Conservation (phyloP, 1,140 invertebrate species). For the Gonatopus flavifemur region DNA sequence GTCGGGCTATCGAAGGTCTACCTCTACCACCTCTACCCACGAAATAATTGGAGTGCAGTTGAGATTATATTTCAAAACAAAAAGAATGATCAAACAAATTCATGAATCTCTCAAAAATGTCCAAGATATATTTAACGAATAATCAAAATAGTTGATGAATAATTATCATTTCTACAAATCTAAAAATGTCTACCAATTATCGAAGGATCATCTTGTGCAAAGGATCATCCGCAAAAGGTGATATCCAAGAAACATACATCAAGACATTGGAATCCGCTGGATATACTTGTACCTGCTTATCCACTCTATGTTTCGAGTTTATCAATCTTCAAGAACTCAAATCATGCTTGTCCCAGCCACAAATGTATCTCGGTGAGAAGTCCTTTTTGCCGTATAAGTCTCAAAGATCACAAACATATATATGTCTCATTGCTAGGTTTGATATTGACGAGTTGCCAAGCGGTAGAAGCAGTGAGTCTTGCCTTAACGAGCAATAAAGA, state of each 20-base stretch:
- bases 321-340: conserved; percentile 36
- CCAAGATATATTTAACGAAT: no score
- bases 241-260: conserved; percentile 39
- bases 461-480: conserved; percentile 41
- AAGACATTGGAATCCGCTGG: conserved; percentile 38
- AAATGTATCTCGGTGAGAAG: conserved; percentile 45
- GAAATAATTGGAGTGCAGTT: no score
- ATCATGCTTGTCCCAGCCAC: conserved; percentile 24
- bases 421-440: conserved; percentile 31
- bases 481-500: conserved; percentile 19
- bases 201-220: conserved; percentile 46
- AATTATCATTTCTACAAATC: no score
- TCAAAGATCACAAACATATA: background rate
- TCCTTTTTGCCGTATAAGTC: background rate
- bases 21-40: no score
- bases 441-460: conserved; percentile 50
- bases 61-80: no score
- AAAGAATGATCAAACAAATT: no score
- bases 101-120: no score
- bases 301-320: conserved; percentile 44
- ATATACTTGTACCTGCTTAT: conserved; percentile 42
- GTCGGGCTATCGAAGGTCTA: no score
- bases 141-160: no score
- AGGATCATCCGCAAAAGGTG: conserved; percentile 34
- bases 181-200: conserved; percentile 14